Evolutionary conservation across 2,797 vertebrate genomes (phyloP), one percentile per base, ranked within the genome.

Genomic region (Gallirallus australis): DNA sequence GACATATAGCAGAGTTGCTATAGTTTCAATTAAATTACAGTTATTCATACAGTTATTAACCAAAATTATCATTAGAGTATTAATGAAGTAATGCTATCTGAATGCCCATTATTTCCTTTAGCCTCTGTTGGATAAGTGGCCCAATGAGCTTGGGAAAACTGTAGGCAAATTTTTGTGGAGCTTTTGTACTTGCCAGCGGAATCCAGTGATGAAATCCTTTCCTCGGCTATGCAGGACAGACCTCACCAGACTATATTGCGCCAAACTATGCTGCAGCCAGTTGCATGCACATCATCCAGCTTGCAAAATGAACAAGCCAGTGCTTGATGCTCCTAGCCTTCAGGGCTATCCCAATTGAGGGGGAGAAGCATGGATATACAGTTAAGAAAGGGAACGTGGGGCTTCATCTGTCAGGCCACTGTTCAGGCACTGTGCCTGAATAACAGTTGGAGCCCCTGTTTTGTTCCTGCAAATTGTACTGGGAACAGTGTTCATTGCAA

Each of bases 151-250:
- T 71, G 70, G 39, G 9, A 68, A 71, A 83, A 75, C 33, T 45
- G 56, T 35, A 42, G 48, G 11, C 48, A n/a, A 52, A 33, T 17
- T 70, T 89, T 12, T 52, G 53, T 53, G 59, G 75, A 47, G 23
- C 33, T 78, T 86, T 61, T 75, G 28, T 71, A 68, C 75, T 87
- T 82, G 54, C 54, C 45, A 82, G 54, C 48, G 63, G 63, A 94
- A 89, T 27, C 9, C 39, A 45, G 21, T 57, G 77, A 56, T 84
- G 68, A 61, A 76, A 68, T 56, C 35, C n/a, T 21, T 91, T 68
- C 47, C 35, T 86, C 21, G 17, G 57, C 84, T 48, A 42, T 7
- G 42, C 16, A n/a, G 39, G n/a, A 78, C 48, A 86, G 56, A 83
- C 47, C 47, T 48, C 21, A 23, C 47, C 47, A 24, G 17, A 19